phyloP scores from a whole-genome alignment of 2,888 invertebrate genomes.

The Nomada fucata region DNA sequence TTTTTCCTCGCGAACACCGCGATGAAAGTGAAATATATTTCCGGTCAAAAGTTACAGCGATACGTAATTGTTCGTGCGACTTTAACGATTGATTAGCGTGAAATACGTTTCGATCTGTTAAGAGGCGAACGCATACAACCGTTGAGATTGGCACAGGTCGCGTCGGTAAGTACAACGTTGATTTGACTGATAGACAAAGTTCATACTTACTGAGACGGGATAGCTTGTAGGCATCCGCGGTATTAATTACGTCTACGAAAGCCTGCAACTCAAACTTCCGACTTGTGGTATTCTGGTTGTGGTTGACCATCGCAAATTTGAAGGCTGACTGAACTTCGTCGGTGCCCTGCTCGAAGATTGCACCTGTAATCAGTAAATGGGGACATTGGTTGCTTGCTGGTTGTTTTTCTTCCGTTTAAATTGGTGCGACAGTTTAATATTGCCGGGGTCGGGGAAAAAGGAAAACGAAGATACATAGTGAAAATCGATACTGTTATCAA shows the following conservation, averaged over 20 bases:
- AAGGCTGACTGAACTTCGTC: conserved; percentile 97
- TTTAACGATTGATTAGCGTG: neutral
- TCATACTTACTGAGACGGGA: conserved; percentile 93
- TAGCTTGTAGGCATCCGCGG: conserved; percentile 96
- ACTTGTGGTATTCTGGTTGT: conserved; percentile 93
- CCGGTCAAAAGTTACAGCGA: too few relatives aligned
- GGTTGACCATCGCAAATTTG: conserved; percentile 94
- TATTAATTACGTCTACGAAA: conserved; percentile 95
- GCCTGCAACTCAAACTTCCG: conserved; percentile 93
- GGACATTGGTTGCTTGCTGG: neutral
- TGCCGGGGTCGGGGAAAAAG: too few relatives aligned
- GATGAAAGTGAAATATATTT: neutral
- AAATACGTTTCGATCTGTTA: too few relatives aligned
- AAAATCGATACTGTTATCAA: too few relatives aligned
- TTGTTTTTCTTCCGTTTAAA: neutral
- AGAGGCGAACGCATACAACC: neutral
- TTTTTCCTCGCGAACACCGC: neutral
- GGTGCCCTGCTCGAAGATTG: conserved; percentile 96
- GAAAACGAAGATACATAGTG: too few relatives aligned
- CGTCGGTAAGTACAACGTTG: neutral
- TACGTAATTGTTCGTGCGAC: neutral
- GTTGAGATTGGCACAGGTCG: neutral
- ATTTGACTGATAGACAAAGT: conserved; percentile 35
- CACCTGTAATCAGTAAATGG: conserved; percentile 87
- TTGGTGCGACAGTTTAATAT: neutral